phyloP scores from a whole-genome alignment of 2,113 vertebrate genomes.

The Mirza zaza region DNA sequence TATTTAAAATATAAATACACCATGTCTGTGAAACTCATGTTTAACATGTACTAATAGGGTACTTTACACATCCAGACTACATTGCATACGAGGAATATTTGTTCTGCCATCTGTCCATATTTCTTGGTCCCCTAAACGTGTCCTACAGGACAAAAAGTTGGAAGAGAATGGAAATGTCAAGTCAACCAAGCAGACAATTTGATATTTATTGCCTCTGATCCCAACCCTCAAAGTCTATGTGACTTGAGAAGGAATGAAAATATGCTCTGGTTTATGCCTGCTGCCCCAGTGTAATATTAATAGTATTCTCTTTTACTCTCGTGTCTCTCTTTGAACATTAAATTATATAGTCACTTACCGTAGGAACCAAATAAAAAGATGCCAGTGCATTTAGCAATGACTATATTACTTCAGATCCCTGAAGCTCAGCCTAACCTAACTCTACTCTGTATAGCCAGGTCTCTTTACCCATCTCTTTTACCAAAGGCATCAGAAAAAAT shows the following conservation, averaged over 20 bases:
- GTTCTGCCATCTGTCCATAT: background rate
- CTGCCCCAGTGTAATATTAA: background rate
- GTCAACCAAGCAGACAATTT: background rate
- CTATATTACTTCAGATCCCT: background rate
- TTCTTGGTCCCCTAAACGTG: background rate
- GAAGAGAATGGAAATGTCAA: conserved; percentile 1
- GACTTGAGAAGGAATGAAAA: background rate
- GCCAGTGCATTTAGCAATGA: background rate
- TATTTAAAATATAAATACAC: conserved; percentile 22
- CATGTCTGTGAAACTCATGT: background rate
- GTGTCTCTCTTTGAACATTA: conserved; percentile 23
- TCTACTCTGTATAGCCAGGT: background rate
- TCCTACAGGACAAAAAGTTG: conserved; percentile 5
- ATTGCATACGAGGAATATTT: background rate
- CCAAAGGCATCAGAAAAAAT: background rate
- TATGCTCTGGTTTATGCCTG: background rate
- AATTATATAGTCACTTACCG: background rate
- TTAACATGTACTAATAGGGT: conserved; percentile 37
- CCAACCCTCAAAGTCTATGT: background rate
- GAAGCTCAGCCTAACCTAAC: background rate
- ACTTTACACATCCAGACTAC: background rate
- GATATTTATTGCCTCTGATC: background rate
- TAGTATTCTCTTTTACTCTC: background rate
- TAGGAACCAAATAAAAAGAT: conserved; percentile 26
- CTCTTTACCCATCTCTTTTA: background rate